These are phyloP conservation scores for human DNA, from an alignment of 2,113 vertebrate species.

Conservation along the genomic window DNA sequence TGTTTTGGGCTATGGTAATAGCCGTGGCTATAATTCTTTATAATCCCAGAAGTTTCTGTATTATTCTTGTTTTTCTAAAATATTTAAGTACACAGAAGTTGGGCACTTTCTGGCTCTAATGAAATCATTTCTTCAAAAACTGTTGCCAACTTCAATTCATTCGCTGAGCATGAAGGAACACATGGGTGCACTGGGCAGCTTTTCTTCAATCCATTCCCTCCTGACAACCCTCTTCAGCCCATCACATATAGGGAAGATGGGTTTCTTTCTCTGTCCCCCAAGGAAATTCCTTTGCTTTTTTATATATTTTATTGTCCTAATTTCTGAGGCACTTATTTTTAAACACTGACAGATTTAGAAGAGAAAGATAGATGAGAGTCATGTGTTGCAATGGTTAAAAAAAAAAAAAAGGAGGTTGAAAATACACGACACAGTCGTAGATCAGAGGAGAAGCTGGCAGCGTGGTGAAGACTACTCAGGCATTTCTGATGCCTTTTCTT, in stretches of 20 bases:
- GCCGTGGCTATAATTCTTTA: neutral
- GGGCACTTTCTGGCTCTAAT: neutral
- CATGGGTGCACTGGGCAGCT: fast-evolving
- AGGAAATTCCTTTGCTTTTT: neutral
- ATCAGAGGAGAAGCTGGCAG: neutral
- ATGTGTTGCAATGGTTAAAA: neutral
- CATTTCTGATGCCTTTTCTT: neutral
- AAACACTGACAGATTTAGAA: conserved; percentile 45
- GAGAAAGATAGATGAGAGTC: neutral
- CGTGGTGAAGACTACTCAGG: neutral
- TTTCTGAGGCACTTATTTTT: conserved; percentile 48
- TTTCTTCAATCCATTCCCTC: neutral
- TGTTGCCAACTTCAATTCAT: neutral
- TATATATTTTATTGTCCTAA: neutral
- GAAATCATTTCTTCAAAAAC: neutral
- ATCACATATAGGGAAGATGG: neutral
- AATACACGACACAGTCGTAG: neutral
- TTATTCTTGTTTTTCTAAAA: neutral
- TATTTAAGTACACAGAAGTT: neutral
- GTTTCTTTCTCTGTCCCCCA: neutral
- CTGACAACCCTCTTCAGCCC: neutral
- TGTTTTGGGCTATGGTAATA: neutral
- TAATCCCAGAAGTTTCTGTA: neutral
- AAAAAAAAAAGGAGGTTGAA: conserved; percentile 17
- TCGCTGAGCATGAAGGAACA: neutral